phyloP scores from a whole-genome alignment of 2,113 vertebrate genomes.

The Phaetusa simplex region DNA sequence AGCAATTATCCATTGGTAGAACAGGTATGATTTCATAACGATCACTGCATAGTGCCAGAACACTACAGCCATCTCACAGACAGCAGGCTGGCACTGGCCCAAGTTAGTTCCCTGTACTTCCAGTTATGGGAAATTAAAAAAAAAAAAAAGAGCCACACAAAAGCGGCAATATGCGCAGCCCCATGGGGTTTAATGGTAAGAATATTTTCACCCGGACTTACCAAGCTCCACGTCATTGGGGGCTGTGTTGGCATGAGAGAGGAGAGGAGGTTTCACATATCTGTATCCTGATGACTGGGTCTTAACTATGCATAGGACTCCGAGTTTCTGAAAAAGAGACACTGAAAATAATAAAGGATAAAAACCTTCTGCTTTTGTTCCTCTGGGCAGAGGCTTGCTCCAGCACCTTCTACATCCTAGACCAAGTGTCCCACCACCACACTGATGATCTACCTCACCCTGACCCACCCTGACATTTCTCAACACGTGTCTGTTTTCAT shows the following conservation, averaged over 20 bases:
- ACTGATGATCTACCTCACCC: neutral
- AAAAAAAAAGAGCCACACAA: neutral
- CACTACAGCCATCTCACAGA: neutral
- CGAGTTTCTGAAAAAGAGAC: neutral
- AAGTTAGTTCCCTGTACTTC: neutral
- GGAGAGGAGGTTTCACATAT: neutral
- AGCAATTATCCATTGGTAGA: neutral
- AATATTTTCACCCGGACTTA: neutral
- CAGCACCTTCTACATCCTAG: neutral
- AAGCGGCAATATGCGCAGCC: neutral
- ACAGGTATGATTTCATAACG: neutral
- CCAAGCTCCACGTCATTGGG: neutral
- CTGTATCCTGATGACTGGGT: neutral
- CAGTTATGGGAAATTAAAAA: neutral
- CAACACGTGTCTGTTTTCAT: neutral
- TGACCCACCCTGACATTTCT: neutral
- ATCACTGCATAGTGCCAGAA: neutral
- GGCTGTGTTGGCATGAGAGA: neutral
- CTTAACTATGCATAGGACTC: neutral
- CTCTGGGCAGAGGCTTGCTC: neutral
- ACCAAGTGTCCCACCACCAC: neutral
- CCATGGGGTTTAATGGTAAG: neutral
- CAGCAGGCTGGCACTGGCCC: rapidly evolving
- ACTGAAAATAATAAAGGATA: neutral
- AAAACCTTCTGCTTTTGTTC: neutral